These are phyloP conservation scores for Probaryconus sp. DNA, from an alignment of 1,140 invertebrate genomes.

Conservation along the genomic window DNA sequence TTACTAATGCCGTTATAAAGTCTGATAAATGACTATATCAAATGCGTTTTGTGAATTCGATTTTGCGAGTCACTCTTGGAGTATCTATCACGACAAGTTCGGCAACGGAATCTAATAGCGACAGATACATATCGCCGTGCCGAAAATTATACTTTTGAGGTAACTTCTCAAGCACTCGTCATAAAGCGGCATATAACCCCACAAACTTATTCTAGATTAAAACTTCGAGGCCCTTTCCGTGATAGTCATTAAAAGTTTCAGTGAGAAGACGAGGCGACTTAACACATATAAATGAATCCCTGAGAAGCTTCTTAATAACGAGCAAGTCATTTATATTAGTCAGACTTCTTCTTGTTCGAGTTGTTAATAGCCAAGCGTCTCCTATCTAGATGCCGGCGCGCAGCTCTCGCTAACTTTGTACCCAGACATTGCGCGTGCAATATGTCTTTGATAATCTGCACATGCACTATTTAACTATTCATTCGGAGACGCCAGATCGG, in stretches of 20 bases:
- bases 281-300: slow-evolving; percentile 62
- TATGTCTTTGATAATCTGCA: slow-evolving; percentile 52
- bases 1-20: slow-evolving; percentile 21
- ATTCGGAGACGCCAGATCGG: not conserved
- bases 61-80: slow-evolving; percentile 28
- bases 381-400: slow-evolving; percentile 39
- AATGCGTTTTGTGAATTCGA: slow-evolving; percentile 37
- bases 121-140: slow-evolving; percentile 39
- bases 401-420: slow-evolving; percentile 34
- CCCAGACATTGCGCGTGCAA: slow-evolving; percentile 22
- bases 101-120: slow-evolving; percentile 21
- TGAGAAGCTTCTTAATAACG: slow-evolving; percentile 62
- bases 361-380: slow-evolving; percentile 47
- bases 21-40: slow-evolving; percentile 38
- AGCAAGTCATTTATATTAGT: slow-evolving; percentile 60
- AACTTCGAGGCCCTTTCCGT: slow-evolving; percentile 49
- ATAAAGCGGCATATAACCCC: slow-evolving; percentile 53
- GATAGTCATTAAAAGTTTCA: slow-evolving; percentile 63
- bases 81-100: slow-evolving; percentile 38
- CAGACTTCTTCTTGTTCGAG: slow-evolving; percentile 59
- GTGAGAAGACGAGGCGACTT: slow-evolving; percentile 57
- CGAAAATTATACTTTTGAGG: slow-evolving; percentile 53
- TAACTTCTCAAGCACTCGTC: slow-evolving; percentile 58
- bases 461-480: slow-evolving; percentile 23
- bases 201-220: slow-evolving; percentile 61